These are phyloP conservation scores for Tringa solitaria DNA, from an alignment of 2,113 vertebrate species.

Conservation along the genomic window DNA sequence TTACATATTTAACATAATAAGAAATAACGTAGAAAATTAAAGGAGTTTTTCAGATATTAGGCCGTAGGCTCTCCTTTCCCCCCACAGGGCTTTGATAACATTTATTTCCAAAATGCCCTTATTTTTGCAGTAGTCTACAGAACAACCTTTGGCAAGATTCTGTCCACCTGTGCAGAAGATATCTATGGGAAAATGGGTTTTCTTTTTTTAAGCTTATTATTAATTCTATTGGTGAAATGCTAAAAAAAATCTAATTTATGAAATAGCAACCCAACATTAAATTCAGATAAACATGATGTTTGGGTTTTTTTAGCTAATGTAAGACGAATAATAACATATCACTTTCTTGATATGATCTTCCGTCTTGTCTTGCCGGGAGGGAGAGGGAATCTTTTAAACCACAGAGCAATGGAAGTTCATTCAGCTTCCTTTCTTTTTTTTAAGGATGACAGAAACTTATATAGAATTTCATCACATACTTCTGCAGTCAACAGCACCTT, in stretches of 20 bases:
- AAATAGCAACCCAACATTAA: background rate
- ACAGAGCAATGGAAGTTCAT: background rate
- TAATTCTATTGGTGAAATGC: background rate
- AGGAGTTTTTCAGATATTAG: background rate
- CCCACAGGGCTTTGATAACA: background rate
- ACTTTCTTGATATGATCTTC: background rate
- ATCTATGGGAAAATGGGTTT: background rate
- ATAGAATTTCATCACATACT: slow-evolving; percentile 53
- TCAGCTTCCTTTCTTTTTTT: background rate
- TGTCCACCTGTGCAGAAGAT: background rate
- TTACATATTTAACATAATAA: background rate
- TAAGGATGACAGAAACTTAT: slow-evolving; percentile 20
- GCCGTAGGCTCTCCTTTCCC: background rate
- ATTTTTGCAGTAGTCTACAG: background rate
- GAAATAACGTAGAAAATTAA: background rate
- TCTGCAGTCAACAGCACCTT: slow-evolving; percentile 45
- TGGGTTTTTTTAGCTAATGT: background rate
- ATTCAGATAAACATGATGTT: background rate
- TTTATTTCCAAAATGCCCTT: background rate
- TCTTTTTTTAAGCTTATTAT: background rate
- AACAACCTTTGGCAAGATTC: background rate
- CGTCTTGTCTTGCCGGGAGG: background rate
- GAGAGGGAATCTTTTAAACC: background rate
- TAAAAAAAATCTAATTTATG: background rate
- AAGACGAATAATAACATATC: background rate